Conservation (phyloP, 2,797 vertebrate species). For the Catostomus latipinnis region DNA sequence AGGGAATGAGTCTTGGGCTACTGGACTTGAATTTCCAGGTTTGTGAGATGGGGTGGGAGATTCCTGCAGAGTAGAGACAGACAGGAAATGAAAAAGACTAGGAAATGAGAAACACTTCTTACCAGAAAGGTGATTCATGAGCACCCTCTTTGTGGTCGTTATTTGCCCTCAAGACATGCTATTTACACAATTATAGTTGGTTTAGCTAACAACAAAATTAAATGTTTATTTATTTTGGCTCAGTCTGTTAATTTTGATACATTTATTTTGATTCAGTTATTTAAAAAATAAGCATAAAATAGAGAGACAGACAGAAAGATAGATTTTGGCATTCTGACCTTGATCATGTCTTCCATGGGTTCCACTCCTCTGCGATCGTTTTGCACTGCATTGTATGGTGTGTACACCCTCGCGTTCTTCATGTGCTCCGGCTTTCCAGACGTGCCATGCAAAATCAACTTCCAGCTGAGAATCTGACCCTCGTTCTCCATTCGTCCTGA, state of each 20-base stretch:
- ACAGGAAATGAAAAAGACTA: constrained; percentile 15
- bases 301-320: too few relatives aligned
- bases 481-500: constrained; percentile 94
- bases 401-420: constrained; percentile 88
- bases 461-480: constrained; percentile 94
- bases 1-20: constrained; percentile 54
- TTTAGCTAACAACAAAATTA: too few relatives aligned
- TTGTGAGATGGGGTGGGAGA: constrained; percentile 62
- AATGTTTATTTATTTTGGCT: too few relatives aligned
- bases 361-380: constrained; percentile 95
- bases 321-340: constrained; percentile 72
- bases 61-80: constrained; percentile 72
- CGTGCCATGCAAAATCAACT: constrained; percentile 94
- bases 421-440: constrained; percentile 90
- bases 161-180: too few relatives aligned
- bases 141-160: too few relatives aligned
- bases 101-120: neutral
- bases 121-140: neutral
- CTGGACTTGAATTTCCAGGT: constrained; percentile 61
- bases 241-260: too few relatives aligned
- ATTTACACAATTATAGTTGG: too few relatives aligned
- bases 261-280: too few relatives aligned
- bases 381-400: constrained; percentile 94
- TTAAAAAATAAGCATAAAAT: too few relatives aligned
- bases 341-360: constrained; percentile 82